Conservation (phyloP, 2,113 vertebrate species). For the Vulpes ferrilata region DNA sequence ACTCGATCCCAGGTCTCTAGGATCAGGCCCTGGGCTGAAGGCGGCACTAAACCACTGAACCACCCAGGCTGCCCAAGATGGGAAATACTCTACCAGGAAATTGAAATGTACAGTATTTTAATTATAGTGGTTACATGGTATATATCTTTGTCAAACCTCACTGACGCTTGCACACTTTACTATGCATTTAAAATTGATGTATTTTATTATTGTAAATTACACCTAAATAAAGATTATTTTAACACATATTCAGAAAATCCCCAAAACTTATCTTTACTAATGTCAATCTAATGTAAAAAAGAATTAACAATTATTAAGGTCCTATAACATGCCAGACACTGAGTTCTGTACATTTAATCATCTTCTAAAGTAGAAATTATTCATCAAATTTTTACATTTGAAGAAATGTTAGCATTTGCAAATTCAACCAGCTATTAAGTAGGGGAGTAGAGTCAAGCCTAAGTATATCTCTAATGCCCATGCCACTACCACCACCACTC, state of each 20-base stretch:
- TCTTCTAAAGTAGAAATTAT: neutral
- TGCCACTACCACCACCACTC: neutral
- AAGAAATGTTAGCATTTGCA: constrained; percentile 16
- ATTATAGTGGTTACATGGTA: neutral
- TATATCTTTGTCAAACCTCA: constrained; percentile 12
- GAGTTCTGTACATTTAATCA: neutral
- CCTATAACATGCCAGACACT: neutral
- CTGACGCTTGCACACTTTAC: neutral
- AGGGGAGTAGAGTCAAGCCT: neutral
- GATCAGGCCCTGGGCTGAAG: no score
- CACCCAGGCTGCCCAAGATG: neutral
- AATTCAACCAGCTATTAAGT: neutral
- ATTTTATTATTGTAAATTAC: neutral
- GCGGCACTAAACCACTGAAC: no score
- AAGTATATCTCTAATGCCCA: neutral
- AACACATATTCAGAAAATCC: constrained; percentile 21
- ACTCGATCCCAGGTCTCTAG: no score
- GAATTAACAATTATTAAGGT: neutral
- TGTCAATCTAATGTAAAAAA: neutral
- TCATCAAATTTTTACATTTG: neutral
- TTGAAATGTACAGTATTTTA: neutral
- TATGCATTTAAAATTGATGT: neutral
- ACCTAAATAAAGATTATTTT: constrained; percentile 3
- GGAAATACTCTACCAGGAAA: neutral
- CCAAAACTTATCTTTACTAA: neutral